phyloP scores from a whole-genome alignment of 2,888 invertebrate genomes.

The Drosophila bunnanda region DNA sequence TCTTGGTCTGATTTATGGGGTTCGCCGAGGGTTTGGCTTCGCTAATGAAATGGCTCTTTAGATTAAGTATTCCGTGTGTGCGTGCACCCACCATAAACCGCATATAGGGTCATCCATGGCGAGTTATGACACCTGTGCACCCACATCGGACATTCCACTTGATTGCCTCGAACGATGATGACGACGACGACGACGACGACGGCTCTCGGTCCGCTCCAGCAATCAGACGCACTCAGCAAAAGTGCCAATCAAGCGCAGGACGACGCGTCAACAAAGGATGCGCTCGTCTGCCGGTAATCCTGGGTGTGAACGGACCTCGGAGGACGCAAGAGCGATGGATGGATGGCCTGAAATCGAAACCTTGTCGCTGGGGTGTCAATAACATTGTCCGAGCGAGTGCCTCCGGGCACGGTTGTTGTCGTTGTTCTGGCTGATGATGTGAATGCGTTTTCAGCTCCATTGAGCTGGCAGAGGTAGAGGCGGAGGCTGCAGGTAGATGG shows the following conservation, averaged over 20 bases:
- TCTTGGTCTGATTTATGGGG: constrained; percentile 68
- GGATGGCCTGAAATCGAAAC: constrained; percentile 62
- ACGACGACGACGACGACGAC: neutral
- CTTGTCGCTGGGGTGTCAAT: constrained; percentile 70
- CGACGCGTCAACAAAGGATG: constrained; percentile 43
- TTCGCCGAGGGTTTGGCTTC: constrained; percentile 25
- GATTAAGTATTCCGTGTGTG: constrained; percentile 28
- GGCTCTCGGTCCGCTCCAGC: constrained; percentile 20
- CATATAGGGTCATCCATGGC: constrained; percentile 15
- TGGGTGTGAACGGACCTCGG: constrained; percentile 36
- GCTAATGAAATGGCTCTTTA: constrained; percentile 70
- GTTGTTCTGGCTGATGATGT: constrained; percentile 38
- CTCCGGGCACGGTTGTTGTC: constrained; percentile 46
- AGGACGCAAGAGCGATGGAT: neutral
- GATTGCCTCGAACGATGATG: constrained; percentile 31
- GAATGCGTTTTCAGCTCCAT: constrained; percentile 60
- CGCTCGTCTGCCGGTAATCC: constrained; percentile 39
- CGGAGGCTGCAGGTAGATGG: neutral
- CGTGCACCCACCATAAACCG: constrained; percentile 22
- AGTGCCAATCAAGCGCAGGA: constrained; percentile 67
- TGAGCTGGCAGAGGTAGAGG: constrained; percentile 51
- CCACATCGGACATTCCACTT: constrained; percentile 56
- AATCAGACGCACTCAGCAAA: constrained; percentile 68
- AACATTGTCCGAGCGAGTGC: constrained; percentile 64
- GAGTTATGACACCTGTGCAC: constrained; percentile 51